Percentiles rank a stretch among this genome's conserved stretches.
Conservation (phyloP, 2,888 invertebrate genomes). For the Drosophila subsilvestris region DNA sequence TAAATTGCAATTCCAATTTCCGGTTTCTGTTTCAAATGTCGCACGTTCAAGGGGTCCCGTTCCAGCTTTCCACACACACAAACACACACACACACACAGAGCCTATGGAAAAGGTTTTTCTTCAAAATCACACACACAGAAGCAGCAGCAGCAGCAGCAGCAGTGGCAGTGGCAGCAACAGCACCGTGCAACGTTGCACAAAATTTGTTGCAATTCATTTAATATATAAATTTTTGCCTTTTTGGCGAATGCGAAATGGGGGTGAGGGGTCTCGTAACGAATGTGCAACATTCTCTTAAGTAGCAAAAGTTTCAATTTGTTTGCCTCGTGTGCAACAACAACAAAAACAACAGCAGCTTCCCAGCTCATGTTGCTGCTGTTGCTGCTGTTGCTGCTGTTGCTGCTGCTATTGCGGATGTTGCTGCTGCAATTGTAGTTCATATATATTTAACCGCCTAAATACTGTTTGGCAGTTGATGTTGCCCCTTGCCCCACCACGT, state of each 20-base stretch:
- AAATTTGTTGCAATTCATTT: constrained; percentile 69
- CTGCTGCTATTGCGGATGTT: constrained; percentile 17
- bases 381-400: constrained; percentile 16
- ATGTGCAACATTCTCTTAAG: constrained; percentile 63
- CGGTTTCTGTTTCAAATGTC: constrained; percentile 75
- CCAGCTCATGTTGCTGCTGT: constrained; percentile 28
- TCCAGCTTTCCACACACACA: neutral
- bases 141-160: constrained; percentile 1
- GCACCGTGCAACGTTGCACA: constrained; percentile 61
- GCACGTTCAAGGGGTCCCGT: constrained; percentile 30
- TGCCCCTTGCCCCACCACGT: neutral
- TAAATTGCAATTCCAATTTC: constrained; percentile 74
- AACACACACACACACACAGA: neutral
- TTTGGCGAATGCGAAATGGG: constrained; percentile 4
- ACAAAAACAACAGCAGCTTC: neutral
- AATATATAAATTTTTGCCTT: constrained; percentile 59
- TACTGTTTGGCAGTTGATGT: constrained; percentile 63
- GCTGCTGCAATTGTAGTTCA: constrained; percentile 62
- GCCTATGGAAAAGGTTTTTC: constrained; percentile 25
- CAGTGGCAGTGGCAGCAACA: neutral
- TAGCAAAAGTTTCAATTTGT: constrained; percentile 68
- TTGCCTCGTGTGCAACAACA: constrained; percentile 38
- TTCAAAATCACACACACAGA: constrained; percentile 44
- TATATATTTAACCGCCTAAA: constrained; percentile 73
- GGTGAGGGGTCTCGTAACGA: constrained; percentile 49